These are phyloP conservation scores for Schlechtendalia chinensis DNA, from an alignment of 1,140 invertebrate genomes.

Conservation along the genomic window DNA sequence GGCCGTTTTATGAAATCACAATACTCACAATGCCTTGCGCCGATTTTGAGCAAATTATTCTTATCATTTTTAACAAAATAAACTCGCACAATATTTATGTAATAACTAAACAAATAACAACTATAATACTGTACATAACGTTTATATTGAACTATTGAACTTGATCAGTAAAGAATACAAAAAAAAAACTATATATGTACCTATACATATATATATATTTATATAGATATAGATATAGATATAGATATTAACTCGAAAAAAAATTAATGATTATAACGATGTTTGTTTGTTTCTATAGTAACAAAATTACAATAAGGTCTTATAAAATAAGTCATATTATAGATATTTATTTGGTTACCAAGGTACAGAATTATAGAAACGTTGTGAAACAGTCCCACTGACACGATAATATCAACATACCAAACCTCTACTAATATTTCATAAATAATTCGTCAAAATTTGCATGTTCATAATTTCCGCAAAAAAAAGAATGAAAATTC, in stretches of 20 bases:
- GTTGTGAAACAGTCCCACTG: too few species aligned
- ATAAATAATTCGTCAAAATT: too few species aligned
- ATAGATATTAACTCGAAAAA: not conserved
- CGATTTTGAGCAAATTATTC: not conserved
- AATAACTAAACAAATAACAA: not conserved
- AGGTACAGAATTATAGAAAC: conserved; percentile 6
- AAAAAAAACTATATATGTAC: not conserved
- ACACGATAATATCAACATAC: too few species aligned
- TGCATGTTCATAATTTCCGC: too few species aligned
- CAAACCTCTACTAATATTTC: too few species aligned
- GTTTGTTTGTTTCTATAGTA: conserved; percentile 42
- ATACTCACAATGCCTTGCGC: not conserved
- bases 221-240: too few species aligned
- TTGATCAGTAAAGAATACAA: conserved; percentile 13
- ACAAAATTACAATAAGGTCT: conserved; percentile 1
- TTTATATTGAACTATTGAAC: conserved; percentile 30
- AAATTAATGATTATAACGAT: conserved; percentile 25
- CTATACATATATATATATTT: not conserved
- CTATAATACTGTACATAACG: not conserved
- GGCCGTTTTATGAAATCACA: not conserved
- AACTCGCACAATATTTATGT: not conserved
- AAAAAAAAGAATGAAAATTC: too few species aligned
- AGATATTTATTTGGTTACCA: conserved; percentile 19
- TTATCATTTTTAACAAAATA: not conserved
- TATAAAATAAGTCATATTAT: not conserved